These are phyloP conservation scores for Glossophaga mutica DNA, from an alignment of 2,797 vertebrate genomes.

Conservation along the genomic window DNA sequence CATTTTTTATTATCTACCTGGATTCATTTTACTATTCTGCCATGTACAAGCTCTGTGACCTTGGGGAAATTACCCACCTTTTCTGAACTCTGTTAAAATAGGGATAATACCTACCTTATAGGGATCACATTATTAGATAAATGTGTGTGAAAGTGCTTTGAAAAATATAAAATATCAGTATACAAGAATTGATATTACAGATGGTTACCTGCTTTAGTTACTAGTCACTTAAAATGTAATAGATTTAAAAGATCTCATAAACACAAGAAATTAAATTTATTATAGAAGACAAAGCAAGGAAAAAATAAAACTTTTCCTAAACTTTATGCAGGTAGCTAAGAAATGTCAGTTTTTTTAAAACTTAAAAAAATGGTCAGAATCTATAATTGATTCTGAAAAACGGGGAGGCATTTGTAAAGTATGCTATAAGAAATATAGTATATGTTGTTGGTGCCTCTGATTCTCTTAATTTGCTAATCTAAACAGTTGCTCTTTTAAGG, in stretches of 20 bases:
- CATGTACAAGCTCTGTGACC: not conserved
- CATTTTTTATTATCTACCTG: not conserved
- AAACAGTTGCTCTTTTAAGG: not conserved
- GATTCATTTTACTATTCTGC: not conserved
- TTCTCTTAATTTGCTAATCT: not conserved
- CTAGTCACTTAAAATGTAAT: constrained; percentile 9
- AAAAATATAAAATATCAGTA: constrained; percentile 5
- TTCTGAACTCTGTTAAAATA: constrained; percentile 18
- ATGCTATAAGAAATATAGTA: not conserved
- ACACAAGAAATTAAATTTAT: constrained; percentile 18
- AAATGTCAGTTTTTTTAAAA: not conserved
- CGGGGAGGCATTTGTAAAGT: not conserved
- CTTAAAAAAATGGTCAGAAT: not conserved
- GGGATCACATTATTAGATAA: constrained; percentile 8
- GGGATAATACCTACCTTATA: not conserved
- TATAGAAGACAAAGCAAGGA: not conserved
- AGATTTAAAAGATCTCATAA: constrained; percentile 1
- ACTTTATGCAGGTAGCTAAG: not conserved
- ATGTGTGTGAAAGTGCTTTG: not conserved
- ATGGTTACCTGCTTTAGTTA: not conserved
- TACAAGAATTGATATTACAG: not conserved
- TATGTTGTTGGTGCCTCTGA: not conserved
- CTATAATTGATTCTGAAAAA: not conserved
- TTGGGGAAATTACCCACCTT: not conserved
- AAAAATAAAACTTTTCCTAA: constrained; percentile 3